Evolutionary conservation across 2,113 vertebrate species (phyloP).

Genomic region (Scortum barcoo): DNA sequence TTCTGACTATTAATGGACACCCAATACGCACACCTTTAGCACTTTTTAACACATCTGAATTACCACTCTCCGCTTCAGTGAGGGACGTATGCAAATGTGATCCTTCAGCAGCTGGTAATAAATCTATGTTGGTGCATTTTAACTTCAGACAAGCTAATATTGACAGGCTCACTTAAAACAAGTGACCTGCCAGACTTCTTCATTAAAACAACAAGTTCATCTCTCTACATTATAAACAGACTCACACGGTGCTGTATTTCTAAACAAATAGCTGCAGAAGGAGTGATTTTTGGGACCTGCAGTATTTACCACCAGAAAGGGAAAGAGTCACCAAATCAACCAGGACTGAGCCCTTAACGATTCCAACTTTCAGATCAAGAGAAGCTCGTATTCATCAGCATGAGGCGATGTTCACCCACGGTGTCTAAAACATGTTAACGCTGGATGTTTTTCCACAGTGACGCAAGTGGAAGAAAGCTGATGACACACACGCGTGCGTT

Average conservation of each 20-base stretch:
- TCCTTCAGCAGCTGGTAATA: neutral
- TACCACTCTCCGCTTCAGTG: neutral
- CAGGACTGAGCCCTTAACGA: neutral
- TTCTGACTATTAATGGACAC: neutral
- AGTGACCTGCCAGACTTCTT: no score
- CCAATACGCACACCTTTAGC: neutral
- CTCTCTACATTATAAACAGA: neutral
- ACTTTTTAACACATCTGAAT: neutral
- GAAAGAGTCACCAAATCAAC: neutral
- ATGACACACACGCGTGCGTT: conserved; percentile 3
- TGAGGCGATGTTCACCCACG: neutral
- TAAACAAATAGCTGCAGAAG: neutral
- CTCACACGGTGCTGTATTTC: neutral
- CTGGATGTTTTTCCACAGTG: neutral
- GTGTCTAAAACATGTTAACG: neutral
- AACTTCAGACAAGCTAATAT: neutral
- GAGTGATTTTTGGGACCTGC: neutral
- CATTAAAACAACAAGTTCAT: no score
- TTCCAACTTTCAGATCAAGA: no score
- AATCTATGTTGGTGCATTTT: neutral
- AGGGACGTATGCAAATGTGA: neutral
- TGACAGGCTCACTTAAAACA: neutral
- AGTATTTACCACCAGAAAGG: neutral
- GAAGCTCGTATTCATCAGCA: neutral
- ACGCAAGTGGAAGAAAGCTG: conserved; percentile 20